Conservation (phyloP, 2,113 vertebrate species). For the Clupea harengus region DNA sequence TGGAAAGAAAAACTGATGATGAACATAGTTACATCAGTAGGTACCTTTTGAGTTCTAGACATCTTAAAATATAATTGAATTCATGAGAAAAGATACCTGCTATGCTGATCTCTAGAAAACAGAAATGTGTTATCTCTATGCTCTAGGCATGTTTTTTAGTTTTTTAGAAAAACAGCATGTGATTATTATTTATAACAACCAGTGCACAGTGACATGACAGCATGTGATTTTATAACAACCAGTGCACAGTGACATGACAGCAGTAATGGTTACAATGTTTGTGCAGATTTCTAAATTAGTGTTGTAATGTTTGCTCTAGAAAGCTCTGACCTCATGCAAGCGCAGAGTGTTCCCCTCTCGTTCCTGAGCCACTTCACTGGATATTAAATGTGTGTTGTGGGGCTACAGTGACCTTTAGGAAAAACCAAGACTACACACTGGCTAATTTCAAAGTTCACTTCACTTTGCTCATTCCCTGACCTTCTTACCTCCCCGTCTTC, state of each 20-base stretch:
- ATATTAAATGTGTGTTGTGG: slow-evolving; percentile 23
- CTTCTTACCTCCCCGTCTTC: neutral
- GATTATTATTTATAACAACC: too few species aligned
- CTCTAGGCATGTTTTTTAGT: too few species aligned
- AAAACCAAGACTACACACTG: slow-evolving; percentile 18
- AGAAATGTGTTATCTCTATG: neutral
- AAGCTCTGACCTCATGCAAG: neutral
- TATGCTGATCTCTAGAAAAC: neutral
- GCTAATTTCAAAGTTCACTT: slow-evolving; percentile 19
- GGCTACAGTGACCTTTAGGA: slow-evolving; percentile 27
- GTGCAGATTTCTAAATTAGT: neutral
- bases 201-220: too few species aligned
- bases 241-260: neutral
- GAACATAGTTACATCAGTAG: neutral
- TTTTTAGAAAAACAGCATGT: too few species aligned
- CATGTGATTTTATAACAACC: neutral
- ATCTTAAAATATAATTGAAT: neutral
- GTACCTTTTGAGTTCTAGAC: neutral
- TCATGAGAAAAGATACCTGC: neutral
- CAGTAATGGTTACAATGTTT: neutral
- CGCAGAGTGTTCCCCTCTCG: neutral
- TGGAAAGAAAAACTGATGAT: neutral
- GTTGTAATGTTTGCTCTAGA: neutral
- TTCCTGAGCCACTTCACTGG: slow-evolving; percentile 5
- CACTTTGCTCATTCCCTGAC: neutral